A percentile compares a stretch with the other conserved stretches of the same genome.
Evolutionary conservation across 2,113 vertebrate species (phyloP).

Genomic region (Baryphthengus martii): DNA sequence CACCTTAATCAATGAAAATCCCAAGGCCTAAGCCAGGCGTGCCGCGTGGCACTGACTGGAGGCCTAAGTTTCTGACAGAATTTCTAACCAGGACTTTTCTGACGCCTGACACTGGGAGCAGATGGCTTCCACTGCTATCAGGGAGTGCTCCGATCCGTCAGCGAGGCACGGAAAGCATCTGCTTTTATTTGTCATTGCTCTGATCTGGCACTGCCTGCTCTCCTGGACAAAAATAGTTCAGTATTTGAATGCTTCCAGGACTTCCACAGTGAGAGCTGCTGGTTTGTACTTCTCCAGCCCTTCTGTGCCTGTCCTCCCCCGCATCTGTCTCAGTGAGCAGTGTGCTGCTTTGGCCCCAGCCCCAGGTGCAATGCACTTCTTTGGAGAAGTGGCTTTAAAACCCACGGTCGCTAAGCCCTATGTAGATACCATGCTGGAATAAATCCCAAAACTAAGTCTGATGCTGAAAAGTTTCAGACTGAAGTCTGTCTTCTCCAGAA

Average conservation of each 20-base stretch:
- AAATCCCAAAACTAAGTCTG: background rate
- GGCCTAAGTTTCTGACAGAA: background rate
- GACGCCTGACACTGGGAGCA: background rate
- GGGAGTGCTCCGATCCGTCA: background rate
- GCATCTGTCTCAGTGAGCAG: rapidly evolving
- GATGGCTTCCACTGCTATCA: background rate
- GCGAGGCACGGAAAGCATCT: background rate
- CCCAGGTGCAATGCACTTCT: background rate
- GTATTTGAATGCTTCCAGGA: background rate
- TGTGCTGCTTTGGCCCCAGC: background rate
- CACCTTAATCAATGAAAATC: background rate
- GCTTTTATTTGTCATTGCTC: background rate
- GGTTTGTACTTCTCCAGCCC: background rate
- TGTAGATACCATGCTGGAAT: background rate
- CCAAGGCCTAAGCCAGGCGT: background rate
- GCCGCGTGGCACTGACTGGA: background rate
- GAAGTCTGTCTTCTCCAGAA: background rate
- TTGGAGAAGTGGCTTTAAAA: background rate
- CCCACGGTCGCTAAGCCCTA: background rate
- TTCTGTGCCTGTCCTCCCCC: background rate
- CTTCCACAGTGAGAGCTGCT: background rate
- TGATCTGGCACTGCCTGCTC: background rate
- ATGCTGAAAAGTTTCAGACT: background rate
- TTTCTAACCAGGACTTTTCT: background rate
- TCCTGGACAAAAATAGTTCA: background rate